A percentile compares a stretch with the other conserved stretches of the same genome.
These are phyloP conservation scores for Anastrepha ludens DNA, from an alignment of 1,140 invertebrate species.

Conservation along the genomic window DNA sequence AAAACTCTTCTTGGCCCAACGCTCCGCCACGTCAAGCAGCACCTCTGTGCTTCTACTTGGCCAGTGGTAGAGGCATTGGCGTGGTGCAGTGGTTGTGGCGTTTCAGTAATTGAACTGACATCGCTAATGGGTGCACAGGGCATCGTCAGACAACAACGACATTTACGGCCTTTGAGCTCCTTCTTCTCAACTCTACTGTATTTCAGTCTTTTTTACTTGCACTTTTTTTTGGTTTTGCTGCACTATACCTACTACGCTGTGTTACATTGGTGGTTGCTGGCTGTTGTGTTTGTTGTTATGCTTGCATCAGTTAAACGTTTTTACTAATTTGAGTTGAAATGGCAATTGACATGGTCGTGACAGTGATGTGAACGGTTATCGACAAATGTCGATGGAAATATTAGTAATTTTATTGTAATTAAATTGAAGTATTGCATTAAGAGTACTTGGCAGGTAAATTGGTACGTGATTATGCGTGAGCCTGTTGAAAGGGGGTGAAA, in stretches of 20 bases:
- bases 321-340: slow-evolving; percentile 59
- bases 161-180: slow-evolving; percentile 48
- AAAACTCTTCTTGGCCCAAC: not conserved
- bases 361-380: slow-evolving; percentile 54
- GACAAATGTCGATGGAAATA: slow-evolving; percentile 56
- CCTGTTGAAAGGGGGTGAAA: no score
- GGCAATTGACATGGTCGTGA: slow-evolving; percentile 56
- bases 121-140: slow-evolving; percentile 42
- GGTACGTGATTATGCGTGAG: not conserved
- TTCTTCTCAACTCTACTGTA: not conserved
- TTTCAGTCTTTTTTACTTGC: not conserved
- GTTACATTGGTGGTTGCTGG: not conserved
- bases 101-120: slow-evolving; percentile 54
- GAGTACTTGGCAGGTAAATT: slow-evolving; percentile 19
- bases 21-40: slow-evolving; percentile 1
- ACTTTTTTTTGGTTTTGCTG: not conserved
- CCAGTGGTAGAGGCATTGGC: not conserved
- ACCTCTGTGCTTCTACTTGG: not conserved
- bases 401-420: slow-evolving; percentile 52
- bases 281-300: not conserved
- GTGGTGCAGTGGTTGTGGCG: slow-evolving; percentile 41
- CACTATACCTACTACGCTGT: slow-evolving; percentile 20
- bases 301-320: slow-evolving; percentile 57
- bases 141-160: slow-evolving; percentile 42
- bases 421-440: slow-evolving; percentile 22